Evolutionary conservation across 2,113 vertebrate species (phyloP), one percentile per base, ranked within the genome.

Genomic region (Pampusana beccarii): DNA sequence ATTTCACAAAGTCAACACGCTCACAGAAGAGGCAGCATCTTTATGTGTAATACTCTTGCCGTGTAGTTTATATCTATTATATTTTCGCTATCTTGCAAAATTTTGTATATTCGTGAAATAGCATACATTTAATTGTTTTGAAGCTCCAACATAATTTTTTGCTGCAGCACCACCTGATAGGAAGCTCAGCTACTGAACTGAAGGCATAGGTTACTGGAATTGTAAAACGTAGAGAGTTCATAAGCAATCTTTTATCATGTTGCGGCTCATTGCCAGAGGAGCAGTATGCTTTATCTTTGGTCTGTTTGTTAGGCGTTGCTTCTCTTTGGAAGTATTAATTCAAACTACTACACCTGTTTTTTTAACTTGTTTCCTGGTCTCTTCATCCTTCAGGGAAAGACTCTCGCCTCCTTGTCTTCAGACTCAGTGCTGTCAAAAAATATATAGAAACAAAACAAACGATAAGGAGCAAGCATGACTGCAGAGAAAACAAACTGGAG

Each of bases 401-500:
- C 4, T 98, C 99, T 53, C 99, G 99, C 75, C 97, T 99, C 38
- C 99, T 99, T 65, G 99, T 99, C 97, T 99, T 99, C 98, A 97
- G 99, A 92, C 98, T 99, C 65, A 98, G 98, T 66, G 50, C 94
- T 16, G 97, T 99, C 78, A 98, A 97, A 95, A 98, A 97, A 90
- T 98, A 97, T 88, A 93, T 99, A 71, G 98, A 99, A 95, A 98
- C 98, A 69, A 98, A 97, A 70, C 98, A 99, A 97, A 93, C 98
- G 0, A 98, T 98, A 96, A 98, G 97, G 61, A 96, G 97, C 98
- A 99, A 99, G 94, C 99, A 98, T 2, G 99, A 99, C 98, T 99
- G 99, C 96, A 97, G 99, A 93, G 99, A 99, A 88, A 99, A 99
- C 96, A 99, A 99, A 96, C 98, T 99, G 93, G 99, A 99, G 97